Evolutionary conservation across 2,888 invertebrate species (phyloP).

Genomic region (Philaethria dido): DNA sequence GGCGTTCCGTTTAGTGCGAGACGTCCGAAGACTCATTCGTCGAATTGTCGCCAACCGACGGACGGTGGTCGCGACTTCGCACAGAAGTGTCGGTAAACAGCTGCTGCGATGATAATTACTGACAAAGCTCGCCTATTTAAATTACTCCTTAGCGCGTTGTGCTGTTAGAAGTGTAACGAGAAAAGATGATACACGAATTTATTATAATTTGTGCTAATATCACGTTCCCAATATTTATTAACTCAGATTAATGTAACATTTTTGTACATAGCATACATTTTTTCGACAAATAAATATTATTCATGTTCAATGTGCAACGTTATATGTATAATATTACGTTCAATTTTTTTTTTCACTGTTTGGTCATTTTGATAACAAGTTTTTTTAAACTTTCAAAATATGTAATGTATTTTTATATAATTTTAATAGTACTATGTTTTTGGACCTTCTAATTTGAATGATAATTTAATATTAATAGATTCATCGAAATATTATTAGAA

Average conservation of each 20-base stretch:
- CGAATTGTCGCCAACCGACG: slow-evolving; percentile 71
- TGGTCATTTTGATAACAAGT: too few relatives aligned
- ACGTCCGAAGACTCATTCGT: slow-evolving; percentile 64
- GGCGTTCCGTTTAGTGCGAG: slow-evolving; percentile 53
- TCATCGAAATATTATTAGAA: too few relatives aligned
- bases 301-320: slow-evolving; percentile 22
- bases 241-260: slow-evolving; percentile 4
- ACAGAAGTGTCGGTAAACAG: slow-evolving; percentile 77
- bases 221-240: slow-evolving; percentile 29
- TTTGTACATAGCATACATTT: background rate
- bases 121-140: slow-evolving; percentile 75
- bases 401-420: too few relatives aligned
- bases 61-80: slow-evolving; percentile 82
- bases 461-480: too few relatives aligned
- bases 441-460: too few relatives aligned
- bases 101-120: slow-evolving; percentile 77
- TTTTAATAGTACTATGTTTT: too few relatives aligned
- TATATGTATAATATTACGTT: too few relatives aligned
- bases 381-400: too few relatives aligned
- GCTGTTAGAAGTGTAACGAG: slow-evolving; percentile 47
- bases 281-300: slow-evolving; percentile 15
- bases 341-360: too few relatives aligned
- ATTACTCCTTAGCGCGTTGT: slow-evolving; percentile 63
- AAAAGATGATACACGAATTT: slow-evolving; percentile 47
- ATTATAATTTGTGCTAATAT: slow-evolving; percentile 44